Conservation (phyloP, 2,113 vertebrate species). For the Dermatemys mawii region DNA sequence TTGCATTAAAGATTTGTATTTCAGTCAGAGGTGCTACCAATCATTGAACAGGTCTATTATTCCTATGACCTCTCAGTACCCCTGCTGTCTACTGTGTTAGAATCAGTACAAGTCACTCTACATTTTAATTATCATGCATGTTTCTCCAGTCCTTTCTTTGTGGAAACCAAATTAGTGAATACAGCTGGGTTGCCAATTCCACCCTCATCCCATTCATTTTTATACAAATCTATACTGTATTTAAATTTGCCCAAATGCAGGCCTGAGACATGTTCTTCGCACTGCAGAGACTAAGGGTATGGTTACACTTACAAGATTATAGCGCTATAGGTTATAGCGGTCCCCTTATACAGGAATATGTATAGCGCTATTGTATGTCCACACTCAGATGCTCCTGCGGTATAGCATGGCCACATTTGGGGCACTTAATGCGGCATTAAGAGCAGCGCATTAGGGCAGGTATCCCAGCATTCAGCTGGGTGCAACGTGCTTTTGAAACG, state of each 20-base stretch:
- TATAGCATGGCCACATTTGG: no score
- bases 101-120: neutral
- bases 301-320: no score
- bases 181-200: neutral
- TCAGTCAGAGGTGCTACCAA: neutral
- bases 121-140: accelerated
- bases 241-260: neutral
- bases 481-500: no score
- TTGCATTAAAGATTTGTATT: neutral
- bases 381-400: no score
- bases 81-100: accelerated
- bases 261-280: neutral
- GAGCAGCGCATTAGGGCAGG: no score
- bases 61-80: neutral
- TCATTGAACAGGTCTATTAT: neutral
- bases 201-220: neutral
- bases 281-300: neutral
- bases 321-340: no score
- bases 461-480: no score
- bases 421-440: no score
- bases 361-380: no score
- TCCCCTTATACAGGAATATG: no score
- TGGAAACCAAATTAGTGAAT: neutral
- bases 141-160: constrained; percentile 1
- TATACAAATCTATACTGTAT: neutral